These are phyloP conservation scores for Phymanthus crucifer DNA, from an alignment of 92 coral and sea anemone genomes.

Conservation along the genomic window DNA sequence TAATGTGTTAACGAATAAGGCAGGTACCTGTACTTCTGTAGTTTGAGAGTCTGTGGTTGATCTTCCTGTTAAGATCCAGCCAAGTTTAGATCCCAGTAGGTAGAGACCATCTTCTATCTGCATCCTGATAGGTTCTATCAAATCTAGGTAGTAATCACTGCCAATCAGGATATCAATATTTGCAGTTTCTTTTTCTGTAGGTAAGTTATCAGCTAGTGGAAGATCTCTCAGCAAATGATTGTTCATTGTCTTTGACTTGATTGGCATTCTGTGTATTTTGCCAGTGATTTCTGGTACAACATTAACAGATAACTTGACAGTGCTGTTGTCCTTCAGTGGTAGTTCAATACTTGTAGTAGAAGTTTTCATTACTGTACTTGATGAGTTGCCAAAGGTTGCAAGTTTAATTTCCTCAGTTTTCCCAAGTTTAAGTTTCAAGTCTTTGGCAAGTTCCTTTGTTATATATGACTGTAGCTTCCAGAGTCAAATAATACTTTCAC, in stretches of 20 bases:
- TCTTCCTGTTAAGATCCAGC: slow-evolving; percentile 41
- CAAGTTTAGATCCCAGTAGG: slow-evolving; percentile 36
- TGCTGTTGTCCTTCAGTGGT: slow-evolving; percentile 16
- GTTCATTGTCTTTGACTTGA: slow-evolving; percentile 22
- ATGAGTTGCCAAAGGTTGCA: slow-evolving; percentile 37
- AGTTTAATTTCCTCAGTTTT: slow-evolving; percentile 21
- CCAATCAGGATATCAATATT: slow-evolving; percentile 36
- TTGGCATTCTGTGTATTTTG: slow-evolving; percentile 30
- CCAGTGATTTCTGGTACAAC: slow-evolving; percentile 38
- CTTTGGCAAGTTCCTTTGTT: slow-evolving; percentile 25
- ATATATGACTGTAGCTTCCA: slow-evolving; percentile 46
- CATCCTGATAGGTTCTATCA: slow-evolving; percentile 29
- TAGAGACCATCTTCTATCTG: slow-evolving; percentile 33
- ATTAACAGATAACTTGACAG: slow-evolving; percentile 18
- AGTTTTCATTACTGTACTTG: slow-evolving; percentile 33
- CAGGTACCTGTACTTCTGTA: not conserved
- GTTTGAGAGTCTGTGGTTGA: slow-evolving; percentile 4
- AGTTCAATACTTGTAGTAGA: slow-evolving; percentile 10
- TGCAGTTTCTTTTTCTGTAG: slow-evolving; percentile 27
- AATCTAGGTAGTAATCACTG: slow-evolving; percentile 41
- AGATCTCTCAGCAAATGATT: slow-evolving; percentile 12
- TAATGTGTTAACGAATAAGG: slow-evolving; percentile 6
- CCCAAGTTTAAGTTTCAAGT: slow-evolving; percentile 34
- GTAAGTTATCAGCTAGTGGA: slow-evolving; percentile 28
- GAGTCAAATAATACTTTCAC: slow-evolving; percentile 34